Evolutionary conservation across 2,113 vertebrate species (phyloP).

Genomic region (Suncus etruscus): DNA sequence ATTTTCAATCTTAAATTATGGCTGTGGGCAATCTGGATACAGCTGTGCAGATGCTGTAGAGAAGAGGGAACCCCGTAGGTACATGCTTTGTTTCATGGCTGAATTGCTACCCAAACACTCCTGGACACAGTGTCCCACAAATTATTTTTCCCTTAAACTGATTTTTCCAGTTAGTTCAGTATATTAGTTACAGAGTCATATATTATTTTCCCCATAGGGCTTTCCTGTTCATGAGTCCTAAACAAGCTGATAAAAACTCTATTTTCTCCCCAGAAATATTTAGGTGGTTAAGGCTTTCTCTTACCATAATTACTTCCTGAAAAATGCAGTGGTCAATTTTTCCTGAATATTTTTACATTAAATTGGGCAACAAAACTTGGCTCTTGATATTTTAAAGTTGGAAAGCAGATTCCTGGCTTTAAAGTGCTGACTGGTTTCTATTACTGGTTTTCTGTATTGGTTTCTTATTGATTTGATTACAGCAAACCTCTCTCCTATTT

Average conservation of each 20-base stretch:
- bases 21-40: conserved; percentile 59
- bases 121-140: conserved; percentile 73
- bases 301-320: conserved; percentile 76
- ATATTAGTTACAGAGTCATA: conserved; percentile 72
- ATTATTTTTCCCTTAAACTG: conserved; percentile 80
- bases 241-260: conserved; percentile 78
- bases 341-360: conserved; percentile 71
- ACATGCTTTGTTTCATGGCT: conserved; percentile 71
- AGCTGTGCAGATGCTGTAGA: conserved; percentile 38
- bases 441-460: conserved; percentile 62
- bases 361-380: conserved; percentile 50
- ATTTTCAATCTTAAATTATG: conserved; percentile 55
- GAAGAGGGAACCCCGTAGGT: conserved; percentile 14
- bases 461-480: conserved; percentile 61
- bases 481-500: conserved; percentile 40
- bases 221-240: conserved; percentile 76
- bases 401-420: conserved; percentile 62
- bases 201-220: conserved; percentile 78
- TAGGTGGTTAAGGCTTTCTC: conserved; percentile 58
- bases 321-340: conserved; percentile 69
- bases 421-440: conserved; percentile 51
- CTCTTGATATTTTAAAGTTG: conserved; percentile 41
- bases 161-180: conserved; percentile 80
- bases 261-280: conserved; percentile 71
- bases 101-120: conserved; percentile 73